Base-by-base conservation (phyloP, 2,888 invertebrate genomes). In the Caenorhabditis drosophilae region DNA sequence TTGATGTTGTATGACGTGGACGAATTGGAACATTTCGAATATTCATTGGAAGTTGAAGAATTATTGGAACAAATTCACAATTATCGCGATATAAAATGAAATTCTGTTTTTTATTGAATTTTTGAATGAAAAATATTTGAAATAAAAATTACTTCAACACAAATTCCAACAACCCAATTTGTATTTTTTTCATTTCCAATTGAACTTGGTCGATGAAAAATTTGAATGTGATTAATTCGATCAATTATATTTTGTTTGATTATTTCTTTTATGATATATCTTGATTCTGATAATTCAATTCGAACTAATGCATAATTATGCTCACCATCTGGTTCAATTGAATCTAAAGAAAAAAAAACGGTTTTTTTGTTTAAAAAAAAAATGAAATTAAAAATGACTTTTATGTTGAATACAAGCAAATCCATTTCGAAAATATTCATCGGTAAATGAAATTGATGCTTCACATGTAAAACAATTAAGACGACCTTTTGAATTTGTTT, bases 1-100 rank as follows among this genome's bases (percentile, higher is more conserved):
- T 92, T 84, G 93, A 73, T 11, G 77, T 94, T 0, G 92, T 92
- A 71, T 90, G 89, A 78, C 93, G 89, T 87, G 94, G 91, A 84
- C 90, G 91, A 0, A 79, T 77, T 15, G 79, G 79, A 41, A 78
- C 77, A 52, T 79, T 79, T 18, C 79, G 54, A 9, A 79, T 71
- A 42, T 78, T 79, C n/a, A 48, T 45, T 0, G 79, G 79, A 26
- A 79, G 57, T 38, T 67, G 64, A n/a, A 78, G 55, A 11, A 50
- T 46, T 11, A 68, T 41, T 9, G 66, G 57, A 9, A 53, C 55
- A 18, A 51, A 57, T 20, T 62, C 60, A 12, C 51, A 49, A 12
- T 55, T 55, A 6, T 67, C 69, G 12, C 70, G 73, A 55, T 73
- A 72, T 0, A 78, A 44, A 1, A 78, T 20, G 46, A 75, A 78